A percentile compares a stretch with the other conserved stretches of the same genome.
Evolutionary conservation across 1,140 invertebrate genomes (phyloP).

Genomic region (Bombus consobrinus): DNA sequence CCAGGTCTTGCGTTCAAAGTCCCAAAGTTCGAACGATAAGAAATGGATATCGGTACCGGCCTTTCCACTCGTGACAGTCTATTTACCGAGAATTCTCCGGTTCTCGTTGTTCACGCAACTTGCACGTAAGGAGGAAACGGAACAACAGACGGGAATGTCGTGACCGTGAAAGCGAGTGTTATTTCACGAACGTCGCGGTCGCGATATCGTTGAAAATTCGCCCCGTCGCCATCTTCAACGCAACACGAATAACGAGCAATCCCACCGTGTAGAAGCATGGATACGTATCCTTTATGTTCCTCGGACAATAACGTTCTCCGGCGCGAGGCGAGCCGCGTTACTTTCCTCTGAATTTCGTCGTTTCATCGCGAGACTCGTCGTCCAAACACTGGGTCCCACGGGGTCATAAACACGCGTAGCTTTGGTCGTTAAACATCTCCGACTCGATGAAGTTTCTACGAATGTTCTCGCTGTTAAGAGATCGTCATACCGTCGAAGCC

Average conservation of each 20-base stretch:
- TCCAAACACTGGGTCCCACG: neutral
- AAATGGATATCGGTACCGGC: constrained; percentile 21
- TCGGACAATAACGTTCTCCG: constrained; percentile 27
- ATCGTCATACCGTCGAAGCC: neutral
- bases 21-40: constrained; percentile 1
- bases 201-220: constrained; percentile 39
- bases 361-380: neutral
- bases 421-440: neutral
- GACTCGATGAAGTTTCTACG: neutral
- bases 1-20: neutral
- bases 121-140: neutral
- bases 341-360: neutral
- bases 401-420: neutral
- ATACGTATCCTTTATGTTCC: neutral
- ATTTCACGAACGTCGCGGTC: constrained; percentile 13
- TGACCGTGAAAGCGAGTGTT: neutral
- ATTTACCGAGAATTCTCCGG: constrained; percentile 36
- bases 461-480: neutral
- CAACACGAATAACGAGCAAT: constrained; percentile 11
- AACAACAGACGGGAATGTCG: constrained; percentile 36
- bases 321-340: constrained; percentile 16
- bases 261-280: neutral
- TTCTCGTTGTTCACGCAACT: constrained; percentile 22
- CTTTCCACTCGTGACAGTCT: constrained; percentile 14
- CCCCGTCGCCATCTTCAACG: neutral